Evolutionary conservation across 2,888 invertebrate genomes (phyloP).

Genomic region (Cantharis rustica): DNA sequence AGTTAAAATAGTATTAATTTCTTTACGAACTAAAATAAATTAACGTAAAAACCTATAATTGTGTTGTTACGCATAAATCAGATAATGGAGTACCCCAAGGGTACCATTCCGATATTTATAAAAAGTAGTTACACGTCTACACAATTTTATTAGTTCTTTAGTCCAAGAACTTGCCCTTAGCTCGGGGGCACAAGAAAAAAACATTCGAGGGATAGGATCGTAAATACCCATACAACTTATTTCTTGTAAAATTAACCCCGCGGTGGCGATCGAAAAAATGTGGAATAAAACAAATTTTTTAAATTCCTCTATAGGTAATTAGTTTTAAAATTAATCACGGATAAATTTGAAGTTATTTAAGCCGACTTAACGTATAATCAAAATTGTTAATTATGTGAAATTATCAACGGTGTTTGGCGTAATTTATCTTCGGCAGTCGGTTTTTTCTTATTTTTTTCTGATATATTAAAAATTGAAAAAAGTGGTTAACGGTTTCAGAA

Average conservation of each 20-base stretch:
- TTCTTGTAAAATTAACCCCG: neutral
- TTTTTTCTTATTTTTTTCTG: neutral
- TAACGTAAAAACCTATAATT: slow-evolving; percentile 27
- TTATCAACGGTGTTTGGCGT: slow-evolving; percentile 5
- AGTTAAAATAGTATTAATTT: slow-evolving; percentile 6
- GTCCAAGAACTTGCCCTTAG: slow-evolving; percentile 7
- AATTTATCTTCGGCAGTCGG: slow-evolving; percentile 4
- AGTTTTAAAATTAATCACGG: neutral
- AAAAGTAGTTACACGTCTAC: slow-evolving; percentile 14
- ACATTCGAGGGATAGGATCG: neutral
- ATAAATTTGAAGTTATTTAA: neutral
- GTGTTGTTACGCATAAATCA: slow-evolving; percentile 26
- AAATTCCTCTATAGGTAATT: neutral
- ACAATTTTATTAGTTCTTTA: slow-evolving; percentile 15
- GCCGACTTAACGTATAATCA: neutral
- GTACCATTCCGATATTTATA: slow-evolving; percentile 18
- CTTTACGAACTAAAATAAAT: slow-evolving; percentile 23
- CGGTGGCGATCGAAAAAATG: neutral
- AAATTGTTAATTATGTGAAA: slow-evolving; percentile 8
- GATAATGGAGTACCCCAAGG: slow-evolving; percentile 17
- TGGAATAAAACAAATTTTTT: neutral
- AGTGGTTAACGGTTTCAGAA: neutral
- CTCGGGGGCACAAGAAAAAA: neutral
- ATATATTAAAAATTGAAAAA: neutral
- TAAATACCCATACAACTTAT: neutral